A percentile compares a stretch with the other conserved stretches of the same genome.
Conservation (phyloP, 2,113 vertebrate species). For the Polypterus senegalus region DNA sequence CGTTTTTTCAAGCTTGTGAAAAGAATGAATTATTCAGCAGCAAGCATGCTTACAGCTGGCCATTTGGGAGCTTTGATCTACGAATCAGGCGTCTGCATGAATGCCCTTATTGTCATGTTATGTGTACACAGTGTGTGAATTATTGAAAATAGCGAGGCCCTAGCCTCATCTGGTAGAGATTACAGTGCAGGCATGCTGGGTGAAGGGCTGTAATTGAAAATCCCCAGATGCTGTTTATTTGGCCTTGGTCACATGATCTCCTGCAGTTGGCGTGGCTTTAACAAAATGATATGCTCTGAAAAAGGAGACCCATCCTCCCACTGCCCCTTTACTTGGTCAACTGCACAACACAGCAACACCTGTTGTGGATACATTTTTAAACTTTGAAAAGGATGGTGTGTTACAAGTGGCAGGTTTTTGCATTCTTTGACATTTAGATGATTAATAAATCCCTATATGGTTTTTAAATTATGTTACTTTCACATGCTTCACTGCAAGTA, state of each 20-base stretch:
- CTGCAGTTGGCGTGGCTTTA: constrained; percentile 49
- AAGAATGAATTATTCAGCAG: constrained; percentile 91
- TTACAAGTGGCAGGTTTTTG: too few species aligned
- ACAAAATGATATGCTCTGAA: constrained; percentile 53
- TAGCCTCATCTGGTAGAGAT: constrained; percentile 81
- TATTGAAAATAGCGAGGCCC: constrained; percentile 85
- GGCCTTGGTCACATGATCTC: constrained; percentile 61
- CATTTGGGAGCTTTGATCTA: constrained; percentile 92
- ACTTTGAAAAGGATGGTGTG: constrained; percentile 40
- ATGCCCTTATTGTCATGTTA: constrained; percentile 96
- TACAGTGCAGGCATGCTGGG: constrained; percentile 72
- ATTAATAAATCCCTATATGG: too few species aligned
- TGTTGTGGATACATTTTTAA: constrained; percentile 60
- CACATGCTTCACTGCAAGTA: too few species aligned
- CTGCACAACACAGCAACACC: constrained; percentile 51
- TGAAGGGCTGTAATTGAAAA: constrained; percentile 68
- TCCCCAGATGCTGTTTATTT: constrained; percentile 81
- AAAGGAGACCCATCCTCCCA: constrained; percentile 36
- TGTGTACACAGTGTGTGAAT: constrained; percentile 89
- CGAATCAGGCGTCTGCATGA: constrained; percentile 83
- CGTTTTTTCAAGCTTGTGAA: constrained; percentile 79
- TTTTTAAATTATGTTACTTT: too few species aligned
- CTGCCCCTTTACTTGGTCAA: constrained; percentile 22
- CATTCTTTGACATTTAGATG: too few species aligned
- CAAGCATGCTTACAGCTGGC: constrained; percentile 88